Conservation (phyloP, 2,888 invertebrate genomes). For the Quadroppia sp. region DNA sequence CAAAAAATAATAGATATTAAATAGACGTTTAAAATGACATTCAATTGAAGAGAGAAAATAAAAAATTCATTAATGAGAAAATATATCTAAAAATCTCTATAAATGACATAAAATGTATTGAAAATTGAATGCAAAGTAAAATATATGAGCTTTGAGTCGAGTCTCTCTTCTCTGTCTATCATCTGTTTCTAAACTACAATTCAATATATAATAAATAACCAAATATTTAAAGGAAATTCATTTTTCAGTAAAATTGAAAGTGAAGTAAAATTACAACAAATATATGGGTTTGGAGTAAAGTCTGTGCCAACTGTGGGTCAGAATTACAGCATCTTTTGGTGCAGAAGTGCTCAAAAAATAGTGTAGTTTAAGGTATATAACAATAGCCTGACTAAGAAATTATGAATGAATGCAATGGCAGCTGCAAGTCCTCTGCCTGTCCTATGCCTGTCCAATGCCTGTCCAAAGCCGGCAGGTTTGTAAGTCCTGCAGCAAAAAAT, state of each 20-base stretch:
- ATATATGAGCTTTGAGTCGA: neutral
- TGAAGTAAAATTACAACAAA: constrained; percentile 19
- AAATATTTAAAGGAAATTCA: constrained; percentile 25
- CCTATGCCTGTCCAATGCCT: neutral
- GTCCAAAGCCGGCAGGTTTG: neutral
- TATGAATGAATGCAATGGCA: constrained; percentile 38
- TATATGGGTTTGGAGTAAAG: constrained; percentile 31
- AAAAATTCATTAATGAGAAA: neutral
- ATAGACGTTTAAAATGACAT: neutral
- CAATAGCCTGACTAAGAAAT: constrained; percentile 31
- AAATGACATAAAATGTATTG: constrained; percentile 7
- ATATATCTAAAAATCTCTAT: neutral
- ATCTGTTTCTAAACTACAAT: constrained; percentile 16
- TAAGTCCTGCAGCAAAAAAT: constrained; percentile 21
- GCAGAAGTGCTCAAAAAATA: constrained; percentile 11
- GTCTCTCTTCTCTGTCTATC: neutral
- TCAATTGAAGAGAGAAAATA: constrained; percentile 4
- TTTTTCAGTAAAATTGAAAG: constrained; percentile 20
- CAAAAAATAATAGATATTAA: constrained; percentile 18
- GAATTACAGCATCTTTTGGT: constrained; percentile 30
- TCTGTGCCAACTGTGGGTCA: neutral
- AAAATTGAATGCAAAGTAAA: neutral
- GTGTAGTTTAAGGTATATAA: constrained; percentile 21
- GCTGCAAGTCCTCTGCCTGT: constrained; percentile 17
- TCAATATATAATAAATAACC: constrained; percentile 23